Evolutionary conservation across 2,113 vertebrate genomes (phyloP).

Genomic region (Amblyopsis rosae): DNA sequence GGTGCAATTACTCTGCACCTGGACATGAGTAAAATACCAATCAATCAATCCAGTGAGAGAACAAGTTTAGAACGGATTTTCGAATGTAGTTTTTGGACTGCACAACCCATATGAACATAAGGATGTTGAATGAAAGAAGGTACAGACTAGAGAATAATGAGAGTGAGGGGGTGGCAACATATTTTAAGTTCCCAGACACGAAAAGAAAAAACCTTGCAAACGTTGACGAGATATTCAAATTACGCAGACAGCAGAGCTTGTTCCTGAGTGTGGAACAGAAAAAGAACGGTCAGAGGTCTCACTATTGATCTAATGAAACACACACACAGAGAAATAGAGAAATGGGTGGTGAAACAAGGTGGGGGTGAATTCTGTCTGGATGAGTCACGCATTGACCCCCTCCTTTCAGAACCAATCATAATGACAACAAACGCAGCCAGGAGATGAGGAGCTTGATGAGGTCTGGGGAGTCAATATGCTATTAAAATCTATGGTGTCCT

Average conservation of each 20-base stretch:
- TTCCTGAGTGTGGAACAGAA: neutral
- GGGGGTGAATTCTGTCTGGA: slow-evolving; percentile 26
- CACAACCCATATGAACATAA: no score
- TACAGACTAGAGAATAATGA: neutral
- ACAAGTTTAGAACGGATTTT: no score
- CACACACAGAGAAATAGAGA: neutral
- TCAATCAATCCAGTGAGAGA: no score
- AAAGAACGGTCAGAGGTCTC: neutral
- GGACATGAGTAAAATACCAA: no score
- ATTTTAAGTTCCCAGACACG: neutral
- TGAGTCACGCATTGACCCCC: slow-evolving; percentile 40
- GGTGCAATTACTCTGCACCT: no score
- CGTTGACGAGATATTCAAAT: no score
- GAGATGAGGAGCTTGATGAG: slow-evolving; percentile 48
- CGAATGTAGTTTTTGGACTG: no score
- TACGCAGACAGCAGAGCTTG: neutral
- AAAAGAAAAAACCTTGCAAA: neutral
- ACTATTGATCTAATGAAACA: neutral
- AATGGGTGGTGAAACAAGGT: slow-evolving; percentile 14
- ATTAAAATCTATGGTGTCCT: slow-evolving; percentile 37
- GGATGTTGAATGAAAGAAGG: neutral
- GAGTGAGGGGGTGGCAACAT: neutral
- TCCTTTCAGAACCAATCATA: slow-evolving; percentile 49
- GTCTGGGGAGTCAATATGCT: slow-evolving; percentile 56
- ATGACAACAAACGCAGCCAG: slow-evolving; percentile 28